Conservation (phyloP, 23 tunicate species). For the Phallusia fumigata region DNA sequence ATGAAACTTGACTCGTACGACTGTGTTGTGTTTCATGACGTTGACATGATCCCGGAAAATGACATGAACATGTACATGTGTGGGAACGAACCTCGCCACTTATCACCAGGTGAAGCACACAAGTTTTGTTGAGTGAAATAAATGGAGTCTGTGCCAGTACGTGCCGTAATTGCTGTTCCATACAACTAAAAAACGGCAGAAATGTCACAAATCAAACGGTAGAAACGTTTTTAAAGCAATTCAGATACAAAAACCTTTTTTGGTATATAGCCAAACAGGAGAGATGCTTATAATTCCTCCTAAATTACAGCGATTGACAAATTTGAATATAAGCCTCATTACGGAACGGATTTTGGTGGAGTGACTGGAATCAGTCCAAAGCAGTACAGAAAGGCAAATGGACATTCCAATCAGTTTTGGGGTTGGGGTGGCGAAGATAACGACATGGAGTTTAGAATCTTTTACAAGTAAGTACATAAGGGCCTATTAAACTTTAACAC, state of each 20-base stretch:
- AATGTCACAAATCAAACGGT: no score
- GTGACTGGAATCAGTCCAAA: conserved; percentile 80
- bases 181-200: no score
- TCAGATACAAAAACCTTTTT: no score
- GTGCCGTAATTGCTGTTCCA: no score
- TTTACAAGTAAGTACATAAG: conserved; percentile 27
- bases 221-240: no score
- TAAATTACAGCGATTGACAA: conserved; percentile 83
- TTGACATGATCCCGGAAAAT: conserved; percentile 97
- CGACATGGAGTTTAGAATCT: conserved; percentile 89
- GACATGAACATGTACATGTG: conserved; percentile 87
- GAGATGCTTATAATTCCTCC: background rate
- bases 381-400: conserved; percentile 82
- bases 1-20: conserved; percentile 66
- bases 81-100: conserved; percentile 71
- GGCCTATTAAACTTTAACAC: no score
- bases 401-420: conserved; percentile 97
- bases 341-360: conserved; percentile 95
- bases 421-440: conserved; percentile 99
- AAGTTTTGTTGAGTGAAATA: background rate
- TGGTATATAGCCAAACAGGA: no score
- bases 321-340: conserved; percentile 79
- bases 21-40: conserved; percentile 99
- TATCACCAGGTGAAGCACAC: conserved; percentile 74
- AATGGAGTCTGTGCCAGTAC: background rate